Conservation (phyloP, 1,140 invertebrate species). For the Rhopalosiphum maidis region DNA sequence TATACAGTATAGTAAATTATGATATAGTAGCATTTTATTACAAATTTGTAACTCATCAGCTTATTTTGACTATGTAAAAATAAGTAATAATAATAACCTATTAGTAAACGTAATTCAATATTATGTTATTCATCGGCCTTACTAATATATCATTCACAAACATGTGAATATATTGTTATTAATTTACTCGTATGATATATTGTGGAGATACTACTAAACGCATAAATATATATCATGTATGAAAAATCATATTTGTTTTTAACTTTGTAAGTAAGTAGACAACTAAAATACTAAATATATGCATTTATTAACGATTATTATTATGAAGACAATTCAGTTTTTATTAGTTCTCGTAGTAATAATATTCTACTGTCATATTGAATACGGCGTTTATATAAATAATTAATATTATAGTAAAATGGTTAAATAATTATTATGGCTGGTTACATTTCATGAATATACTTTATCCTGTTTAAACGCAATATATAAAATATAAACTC, state of each 20-base stretch:
- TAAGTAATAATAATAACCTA: not conserved
- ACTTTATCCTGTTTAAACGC: not conserved
- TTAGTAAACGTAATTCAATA: not conserved
- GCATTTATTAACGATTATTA: not conserved
- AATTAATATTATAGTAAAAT: not conserved
- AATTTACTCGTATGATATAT: not conserved
- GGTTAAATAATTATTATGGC: not conserved
- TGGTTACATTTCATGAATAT: not conserved
- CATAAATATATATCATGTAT: not conserved
- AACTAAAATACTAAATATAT: not conserved
- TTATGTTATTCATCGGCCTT: not conserved
- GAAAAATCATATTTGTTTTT: not conserved
- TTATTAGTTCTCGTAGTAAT: not conserved
- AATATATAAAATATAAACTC: not conserved
- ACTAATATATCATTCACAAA: not conserved
- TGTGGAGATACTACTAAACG: not conserved
- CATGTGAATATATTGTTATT: not conserved
- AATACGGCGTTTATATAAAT: not conserved
- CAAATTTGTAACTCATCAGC: not conserved
- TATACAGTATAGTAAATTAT: not conserved
- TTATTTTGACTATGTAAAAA: not conserved
- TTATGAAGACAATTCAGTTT: not conserved
- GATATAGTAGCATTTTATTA: not conserved
- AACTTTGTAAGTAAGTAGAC: not conserved
- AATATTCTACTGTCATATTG: not conserved